Evolutionary conservation across 2,113 vertebrate genomes (phyloP).

Genomic region (Gobiocypris rarus): DNA sequence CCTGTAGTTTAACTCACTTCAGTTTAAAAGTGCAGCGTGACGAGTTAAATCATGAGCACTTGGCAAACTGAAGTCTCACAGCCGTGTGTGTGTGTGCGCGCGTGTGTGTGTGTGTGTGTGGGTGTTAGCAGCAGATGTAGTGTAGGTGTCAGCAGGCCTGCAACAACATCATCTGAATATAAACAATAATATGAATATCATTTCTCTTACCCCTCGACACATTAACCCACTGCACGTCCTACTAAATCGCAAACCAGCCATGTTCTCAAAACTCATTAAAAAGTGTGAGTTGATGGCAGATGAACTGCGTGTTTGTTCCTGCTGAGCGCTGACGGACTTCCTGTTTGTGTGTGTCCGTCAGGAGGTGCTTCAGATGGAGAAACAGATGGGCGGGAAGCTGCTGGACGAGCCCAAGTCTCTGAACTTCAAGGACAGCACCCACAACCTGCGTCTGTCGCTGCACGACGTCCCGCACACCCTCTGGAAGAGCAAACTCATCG

Average conservation of each 20-base stretch:
- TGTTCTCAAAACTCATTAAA: not conserved
- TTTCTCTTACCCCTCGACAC: not conserved
- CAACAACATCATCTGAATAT: constrained; percentile 16
- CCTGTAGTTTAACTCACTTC: too few relatives aligned
- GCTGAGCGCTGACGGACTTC: not conserved
- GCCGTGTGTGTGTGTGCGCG: constrained; percentile 25
- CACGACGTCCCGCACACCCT: constrained; percentile 91
- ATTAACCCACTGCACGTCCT: not conserved
- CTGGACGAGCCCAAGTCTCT: constrained; percentile 96
- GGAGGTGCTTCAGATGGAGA: constrained; percentile 96
- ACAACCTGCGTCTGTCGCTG: constrained; percentile 94
- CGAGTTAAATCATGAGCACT: not conserved
- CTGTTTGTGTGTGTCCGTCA: constrained; percentile 57
- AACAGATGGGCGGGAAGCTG: constrained; percentile 94
- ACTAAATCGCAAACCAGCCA: not conserved
- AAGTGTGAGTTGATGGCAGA: constrained; percentile 7
- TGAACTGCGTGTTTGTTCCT: constrained; percentile 3
- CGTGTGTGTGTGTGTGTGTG: constrained; percentile 46
- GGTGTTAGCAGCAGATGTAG: constrained; percentile 64
- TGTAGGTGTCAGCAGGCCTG: constrained; percentile 63
- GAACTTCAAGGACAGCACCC: constrained; percentile 96
- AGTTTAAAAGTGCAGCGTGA: too few relatives aligned
- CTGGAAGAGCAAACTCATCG: constrained; percentile 96
- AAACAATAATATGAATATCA: constrained; percentile 10
- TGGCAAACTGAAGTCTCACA: not conserved